Conservation (phyloP, 2,797 vertebrate genomes). For the Gymnoscopelus braueri region DNA sequence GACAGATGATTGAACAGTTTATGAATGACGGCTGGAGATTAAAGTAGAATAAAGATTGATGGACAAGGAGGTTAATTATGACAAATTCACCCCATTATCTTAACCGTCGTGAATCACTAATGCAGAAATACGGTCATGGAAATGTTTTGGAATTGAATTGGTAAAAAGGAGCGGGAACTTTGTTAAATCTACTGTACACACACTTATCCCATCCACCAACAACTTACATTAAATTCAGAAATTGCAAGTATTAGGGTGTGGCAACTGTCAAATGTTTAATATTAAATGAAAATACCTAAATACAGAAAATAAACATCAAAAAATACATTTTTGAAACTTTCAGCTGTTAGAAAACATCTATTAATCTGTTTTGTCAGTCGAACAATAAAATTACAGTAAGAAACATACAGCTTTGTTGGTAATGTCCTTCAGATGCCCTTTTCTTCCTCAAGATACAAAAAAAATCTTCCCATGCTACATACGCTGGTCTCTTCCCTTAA, state of each 20-base stretch:
- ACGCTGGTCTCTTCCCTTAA: background rate
- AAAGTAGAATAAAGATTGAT: too few relatives aligned
- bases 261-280: slow-evolving; percentile 79
- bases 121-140: too few relatives aligned
- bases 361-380: slow-evolving; percentile 71
- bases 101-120: too few relatives aligned
- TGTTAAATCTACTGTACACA: too few relatives aligned
- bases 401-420: slow-evolving; percentile 72
- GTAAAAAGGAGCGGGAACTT: too few relatives aligned
- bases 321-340: slow-evolving; percentile 76
- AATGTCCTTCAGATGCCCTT: slow-evolving; percentile 38
- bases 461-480: slow-evolving; percentile 1
- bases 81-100: too few relatives aligned
- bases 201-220: background rate
- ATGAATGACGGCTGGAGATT: too few relatives aligned
- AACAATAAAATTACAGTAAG: slow-evolving; percentile 79
- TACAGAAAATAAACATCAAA: slow-evolving; percentile 74
- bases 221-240: too few relatives aligned
- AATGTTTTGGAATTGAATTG: too few relatives aligned
- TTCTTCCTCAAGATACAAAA: slow-evolving; percentile 9
- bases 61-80: too few relatives aligned
- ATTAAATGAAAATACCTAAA: slow-evolving; percentile 79
- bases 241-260: slow-evolving; percentile 2
- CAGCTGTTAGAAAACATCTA: slow-evolving; percentile 80
- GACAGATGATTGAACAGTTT: too few relatives aligned